Percentiles rank a stretch among this genome's conserved stretches.
phyloP scores from a whole-genome alignment of 1,140 invertebrate genomes.

The Ceratoteleas bidentatus region DNA sequence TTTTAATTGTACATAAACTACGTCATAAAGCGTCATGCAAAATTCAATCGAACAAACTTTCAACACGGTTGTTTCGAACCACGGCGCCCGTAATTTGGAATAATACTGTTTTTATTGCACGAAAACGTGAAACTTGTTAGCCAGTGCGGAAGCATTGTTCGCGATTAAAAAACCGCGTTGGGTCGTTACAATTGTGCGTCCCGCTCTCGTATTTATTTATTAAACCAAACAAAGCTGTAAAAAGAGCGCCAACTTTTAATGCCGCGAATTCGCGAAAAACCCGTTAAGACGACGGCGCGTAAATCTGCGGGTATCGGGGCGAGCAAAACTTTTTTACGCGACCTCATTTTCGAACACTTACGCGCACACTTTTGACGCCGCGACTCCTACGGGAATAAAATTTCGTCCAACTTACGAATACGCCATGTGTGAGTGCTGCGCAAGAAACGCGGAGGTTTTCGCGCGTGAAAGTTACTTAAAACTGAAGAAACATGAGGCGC shows the following conservation, averaged over 20 bases:
- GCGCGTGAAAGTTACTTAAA: too few species aligned
- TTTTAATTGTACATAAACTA: constrained; percentile 8
- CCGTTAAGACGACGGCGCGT: not conserved
- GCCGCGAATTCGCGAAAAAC: constrained; percentile 9
- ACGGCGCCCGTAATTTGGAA: constrained; percentile 4
- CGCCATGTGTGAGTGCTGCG: too few species aligned
- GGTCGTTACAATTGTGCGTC: not conserved
- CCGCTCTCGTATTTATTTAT: too few species aligned
- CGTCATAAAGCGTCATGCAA: constrained; percentile 3
- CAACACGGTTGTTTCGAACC: not conserved
- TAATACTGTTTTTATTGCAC: constrained; percentile 13
- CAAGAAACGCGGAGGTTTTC: too few species aligned
- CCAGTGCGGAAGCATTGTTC: not conserved
- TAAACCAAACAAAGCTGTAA: not conserved
- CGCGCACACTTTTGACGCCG: too few species aligned
- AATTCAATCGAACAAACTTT: constrained; percentile 20
- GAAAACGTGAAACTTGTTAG: constrained; percentile 9
- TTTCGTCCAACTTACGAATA: too few species aligned
- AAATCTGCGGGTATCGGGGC: constrained; percentile 9
- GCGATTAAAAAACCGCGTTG: not conserved
- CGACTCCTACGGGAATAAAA: too few species aligned
- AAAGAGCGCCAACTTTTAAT: constrained; percentile 13
- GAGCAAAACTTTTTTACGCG: constrained; percentile 6
- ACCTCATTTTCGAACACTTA: constrained; percentile 26
- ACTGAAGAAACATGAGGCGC: too few species aligned